Base-by-base conservation (phyloP, 2,797 vertebrate species). In the Leptodactylus fallax region DNA sequence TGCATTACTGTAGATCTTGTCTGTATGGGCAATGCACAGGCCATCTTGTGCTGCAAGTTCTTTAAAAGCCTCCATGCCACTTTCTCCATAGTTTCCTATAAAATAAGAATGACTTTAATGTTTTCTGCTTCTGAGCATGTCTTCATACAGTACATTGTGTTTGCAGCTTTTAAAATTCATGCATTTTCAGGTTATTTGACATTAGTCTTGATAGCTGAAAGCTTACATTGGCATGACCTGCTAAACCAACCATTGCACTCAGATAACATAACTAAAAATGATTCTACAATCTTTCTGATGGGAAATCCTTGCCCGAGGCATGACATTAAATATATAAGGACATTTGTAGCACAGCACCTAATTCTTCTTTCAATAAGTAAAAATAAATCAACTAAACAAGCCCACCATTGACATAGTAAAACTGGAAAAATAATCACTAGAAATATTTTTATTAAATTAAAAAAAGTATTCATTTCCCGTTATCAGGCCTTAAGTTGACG, bases 1-100 rank as follows among this genome's bases (percentile, higher is more conserved):
- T 0, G 98, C 98, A 0, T 99, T 99, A 91, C 98, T 99, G 95
- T 99, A 99, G 95, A 99, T 99, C 93, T 99, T 99, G 94, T 99
- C 98, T 0, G 98, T 99, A 92, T 99, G 98, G 84, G 98, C 98
- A 76, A 99, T 99, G 91, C 98, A 99, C 63, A 99, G 94, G 53
- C 98, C 97, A 90, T 99, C 98, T 92, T 95, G 97, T 81, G 98
- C 95, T 79, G 97, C 98, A 93, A 99, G 88, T 92, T 99, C 98
- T 93, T 98, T 99, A 93, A 99, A 99, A 51, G 98, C 98, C 87
- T 99, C 98, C 98, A 99, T 99, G 89, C 98, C 98, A 17, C 98
- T 99, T 93, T 99, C 98, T 3, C 98, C 98, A 19, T 99, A 99
- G 94, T 99, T 99, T 87, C 98, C 98, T 99, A 77, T 91, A 71